These are phyloP conservation scores for Tachysurus vachellii DNA, from an alignment of 2,113 vertebrate species.

Conservation along the genomic window DNA sequence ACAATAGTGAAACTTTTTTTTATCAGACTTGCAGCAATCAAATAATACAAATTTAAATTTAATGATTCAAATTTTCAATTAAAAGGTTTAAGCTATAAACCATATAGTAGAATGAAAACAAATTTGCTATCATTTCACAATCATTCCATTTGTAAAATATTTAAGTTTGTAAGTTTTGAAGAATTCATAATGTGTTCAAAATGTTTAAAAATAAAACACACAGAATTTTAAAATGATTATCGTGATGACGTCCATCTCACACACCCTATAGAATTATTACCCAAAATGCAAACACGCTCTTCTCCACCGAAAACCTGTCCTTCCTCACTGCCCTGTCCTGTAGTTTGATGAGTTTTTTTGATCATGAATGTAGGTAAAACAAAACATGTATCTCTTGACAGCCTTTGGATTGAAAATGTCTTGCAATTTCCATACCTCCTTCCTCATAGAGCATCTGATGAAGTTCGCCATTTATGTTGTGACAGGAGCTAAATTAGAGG, in stretches of 20 bases:
- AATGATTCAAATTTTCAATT: too few species aligned
- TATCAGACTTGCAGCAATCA: too few species aligned
- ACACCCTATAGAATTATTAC: neutral
- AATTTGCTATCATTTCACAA: too few species aligned
- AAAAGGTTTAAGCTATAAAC: neutral
- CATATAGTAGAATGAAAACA: neutral
- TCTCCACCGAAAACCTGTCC: neutral
- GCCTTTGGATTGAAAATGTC: slow-evolving; percentile 43
- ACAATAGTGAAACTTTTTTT: too few species aligned
- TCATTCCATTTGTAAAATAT: too few species aligned
- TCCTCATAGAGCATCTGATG: slow-evolving; percentile 48
- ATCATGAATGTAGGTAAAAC: slow-evolving; percentile 53
- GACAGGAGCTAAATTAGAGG: slow-evolving; percentile 59
- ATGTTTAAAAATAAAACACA: neutral
- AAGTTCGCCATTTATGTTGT: slow-evolving; percentile 58
- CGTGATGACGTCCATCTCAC: neutral
- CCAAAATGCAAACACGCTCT: slow-evolving; percentile 5
- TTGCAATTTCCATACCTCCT: slow-evolving; percentile 41
- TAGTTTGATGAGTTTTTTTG: slow-evolving; percentile 49
- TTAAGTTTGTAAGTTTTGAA: neutral
- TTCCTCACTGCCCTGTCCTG: slow-evolving; percentile 44
- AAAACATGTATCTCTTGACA: slow-evolving; percentile 32
- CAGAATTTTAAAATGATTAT: neutral
- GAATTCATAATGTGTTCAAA: neutral
- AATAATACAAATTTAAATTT: too few species aligned